Conservation (phyloP, 2,113 vertebrate species). For the Montifringilla adamsi region DNA sequence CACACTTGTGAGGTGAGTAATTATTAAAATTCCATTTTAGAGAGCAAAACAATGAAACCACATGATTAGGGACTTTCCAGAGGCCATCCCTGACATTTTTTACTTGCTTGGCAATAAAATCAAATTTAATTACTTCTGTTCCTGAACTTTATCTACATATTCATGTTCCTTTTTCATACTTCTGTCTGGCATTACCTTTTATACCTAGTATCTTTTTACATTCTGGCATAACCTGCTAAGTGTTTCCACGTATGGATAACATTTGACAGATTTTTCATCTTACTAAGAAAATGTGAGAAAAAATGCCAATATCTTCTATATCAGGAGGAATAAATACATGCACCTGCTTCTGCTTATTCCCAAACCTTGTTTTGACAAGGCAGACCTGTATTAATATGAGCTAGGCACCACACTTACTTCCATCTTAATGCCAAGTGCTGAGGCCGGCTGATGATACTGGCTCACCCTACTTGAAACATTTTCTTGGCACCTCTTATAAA, state of each 20-base stretch:
- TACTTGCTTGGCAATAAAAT: constrained; percentile 6
- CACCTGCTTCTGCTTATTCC: neutral
- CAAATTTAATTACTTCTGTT: neutral
- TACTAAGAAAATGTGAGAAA: neutral
- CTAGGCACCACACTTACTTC: neutral
- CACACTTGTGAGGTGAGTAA: neutral
- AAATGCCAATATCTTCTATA: neutral
- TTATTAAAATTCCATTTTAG: constrained; percentile 40
- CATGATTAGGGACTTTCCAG: constrained; percentile 47
- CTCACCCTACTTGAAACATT: neutral
- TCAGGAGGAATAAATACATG: neutral
- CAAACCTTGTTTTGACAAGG: neutral
- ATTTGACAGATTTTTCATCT: neutral
- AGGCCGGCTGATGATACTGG: neutral
- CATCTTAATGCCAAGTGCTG: neutral
- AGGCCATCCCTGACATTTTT: neutral
- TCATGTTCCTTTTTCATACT: neutral
- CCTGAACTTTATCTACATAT: neutral
- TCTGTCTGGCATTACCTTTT: neutral
- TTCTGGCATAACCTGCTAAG: neutral
- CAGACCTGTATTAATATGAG: neutral
- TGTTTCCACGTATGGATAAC: neutral
- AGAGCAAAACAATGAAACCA: constrained; percentile 11
- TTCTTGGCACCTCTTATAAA: neutral
- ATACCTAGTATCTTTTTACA: neutral